phyloP scores from a whole-genome alignment of 2,113 vertebrate species.

The Edolisoma coerulescens region DNA sequence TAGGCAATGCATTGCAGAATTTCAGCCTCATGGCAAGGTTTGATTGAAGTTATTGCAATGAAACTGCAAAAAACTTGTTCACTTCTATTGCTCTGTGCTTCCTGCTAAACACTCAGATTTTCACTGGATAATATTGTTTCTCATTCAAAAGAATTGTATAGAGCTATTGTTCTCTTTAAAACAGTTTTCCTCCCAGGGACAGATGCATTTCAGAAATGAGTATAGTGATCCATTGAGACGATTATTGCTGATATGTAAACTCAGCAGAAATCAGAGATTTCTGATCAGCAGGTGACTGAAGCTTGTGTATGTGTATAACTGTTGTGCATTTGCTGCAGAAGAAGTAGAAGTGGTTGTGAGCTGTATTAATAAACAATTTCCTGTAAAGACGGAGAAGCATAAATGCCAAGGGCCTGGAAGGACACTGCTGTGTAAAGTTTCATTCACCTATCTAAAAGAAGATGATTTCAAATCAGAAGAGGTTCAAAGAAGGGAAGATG shows the following conservation, averaged over 20 bases:
- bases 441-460: background rate
- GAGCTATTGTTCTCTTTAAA: background rate
- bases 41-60: background rate
- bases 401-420: background rate
- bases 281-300: background rate
- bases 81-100: background rate
- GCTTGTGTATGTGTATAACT: background rate
- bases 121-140: background rate
- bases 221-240: background rate
- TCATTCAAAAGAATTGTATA: background rate
- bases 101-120: background rate
- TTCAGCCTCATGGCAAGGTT: background rate
- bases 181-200: background rate
- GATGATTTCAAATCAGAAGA: background rate
- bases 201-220: background rate
- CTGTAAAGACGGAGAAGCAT: background rate
- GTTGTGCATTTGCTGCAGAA: background rate
- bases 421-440: background rate
- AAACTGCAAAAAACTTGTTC: background rate
- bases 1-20: background rate
- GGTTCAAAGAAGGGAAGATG: background rate
- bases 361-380: background rate
- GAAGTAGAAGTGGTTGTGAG: background rate
- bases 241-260: background rate
- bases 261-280: background rate